Evolutionary conservation across 2,888 invertebrate genomes (phyloP), one percentile per base, ranked within the genome.

Genomic region (Andrena bucephala): DNA sequence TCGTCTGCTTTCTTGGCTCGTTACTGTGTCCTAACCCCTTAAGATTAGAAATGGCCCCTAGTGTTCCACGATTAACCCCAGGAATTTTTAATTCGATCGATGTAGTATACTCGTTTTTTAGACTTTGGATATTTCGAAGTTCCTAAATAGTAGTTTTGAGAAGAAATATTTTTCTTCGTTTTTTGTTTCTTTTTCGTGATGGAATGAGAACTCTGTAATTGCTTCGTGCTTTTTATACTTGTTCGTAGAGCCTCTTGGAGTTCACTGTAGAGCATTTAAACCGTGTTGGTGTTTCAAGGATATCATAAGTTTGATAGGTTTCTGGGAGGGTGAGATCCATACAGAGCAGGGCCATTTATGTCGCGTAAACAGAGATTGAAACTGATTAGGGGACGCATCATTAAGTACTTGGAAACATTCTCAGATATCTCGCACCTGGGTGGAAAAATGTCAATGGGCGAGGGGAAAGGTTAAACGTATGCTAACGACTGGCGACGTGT

Each of bases 381-480:
- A 20, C 27, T n/a, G 42, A 29, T 29, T 59, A 10, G 50, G 24
- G n/a, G 5, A 60, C 24, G 10, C 57, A 65, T 52, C 59, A 3
- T 20, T 20, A 62, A 52, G 20, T 36, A 50, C 33, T 59, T 57
- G 27, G 48, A 65, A 75, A 29, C n/a, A 76, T 70, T 29, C 29
- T 75, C 16, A 63, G 65, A 31, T 65, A 63, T 29, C 29, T 63
- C 27, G 29, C 6, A 29, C 36, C 42, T 8, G 6, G 27, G 48
- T 50, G 20, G 10, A 77, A 72, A 77, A 81, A 81, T 81, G 80
- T 81, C 77, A 81, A 24, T 72, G 77, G 67, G 63, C 42, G 66
- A 66, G 42, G 36, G 33, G 33, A 80, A 80, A 80, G 79, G 79
- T 80, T 48, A 80, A 80, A 76, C 76, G 79, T 76, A 10, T 57